Base-by-base conservation (phyloP, 2,888 invertebrate species). In the Chaitophorus viminalis region DNA sequence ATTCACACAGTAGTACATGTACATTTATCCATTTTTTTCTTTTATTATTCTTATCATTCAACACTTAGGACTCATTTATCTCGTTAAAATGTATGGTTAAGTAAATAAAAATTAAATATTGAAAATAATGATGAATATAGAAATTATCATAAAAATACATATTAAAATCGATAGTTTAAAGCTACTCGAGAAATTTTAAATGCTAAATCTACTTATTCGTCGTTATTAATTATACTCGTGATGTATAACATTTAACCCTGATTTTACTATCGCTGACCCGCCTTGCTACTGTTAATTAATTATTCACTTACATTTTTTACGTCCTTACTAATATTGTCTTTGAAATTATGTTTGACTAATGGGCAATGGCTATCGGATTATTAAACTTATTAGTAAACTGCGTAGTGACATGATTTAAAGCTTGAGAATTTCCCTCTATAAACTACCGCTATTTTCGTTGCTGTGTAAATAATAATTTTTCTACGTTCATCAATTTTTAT, bases 311-410 rank as follows among this genome's bases (percentile, higher is more conserved):
- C 29, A 11, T 81, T 81, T 81, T 68, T 31, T 46, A 31, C 29
- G 17, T 17, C 39, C 65, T 79, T 65, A 14, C 65, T 68, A 81
- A 81, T 81, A 81, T 46, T 46, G 39, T 29, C 31, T 29, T 29
- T 17, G 31, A 17, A 70, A 70, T 31, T 70, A 29, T 39, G 81
- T 68, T 68, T 70, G 81, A 68, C 68, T 81, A 46, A 81, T n/a
- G n/a, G n/a, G n/a, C n/a, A n/a, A n/a, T 31, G 25, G 81, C 68
- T 39, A 81, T 29, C 4, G 29, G 68, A 46, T 68, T 68, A 81
- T 21, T 46, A 46, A 68, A 81, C 21, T 65, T 81, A 39, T 81
- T 81, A 25, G 39, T 65, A 70, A 31, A 29, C 70, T 29, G 29
- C 11, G 31, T 70, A 29, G 31, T 29, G 25, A 29, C 70, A 29